Conservation (phyloP, 2,797 vertebrate species). For the Novumbra hubbsi region DNA sequence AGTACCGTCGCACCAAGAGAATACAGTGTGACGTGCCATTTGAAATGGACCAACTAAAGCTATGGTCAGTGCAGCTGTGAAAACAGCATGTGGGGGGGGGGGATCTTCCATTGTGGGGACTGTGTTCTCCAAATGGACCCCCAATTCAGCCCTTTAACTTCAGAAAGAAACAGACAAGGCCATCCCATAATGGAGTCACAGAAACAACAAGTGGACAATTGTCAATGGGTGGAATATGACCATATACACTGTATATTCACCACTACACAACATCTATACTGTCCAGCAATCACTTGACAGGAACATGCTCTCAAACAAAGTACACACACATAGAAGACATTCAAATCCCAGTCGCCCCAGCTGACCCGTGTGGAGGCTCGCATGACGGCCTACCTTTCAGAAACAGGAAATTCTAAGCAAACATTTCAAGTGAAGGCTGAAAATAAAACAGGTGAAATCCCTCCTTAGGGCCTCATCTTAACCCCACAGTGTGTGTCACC, state of each 20-base stretch:
- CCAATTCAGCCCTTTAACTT: neutral
- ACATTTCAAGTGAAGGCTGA: conserved; percentile 13
- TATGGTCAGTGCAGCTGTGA: no score
- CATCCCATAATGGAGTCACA: conserved; percentile 26
- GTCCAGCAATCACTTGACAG: conserved; percentile 36
- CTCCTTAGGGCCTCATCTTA: neutral
- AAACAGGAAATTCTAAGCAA: conserved; percentile 31
- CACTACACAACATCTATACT: conserved; percentile 28
- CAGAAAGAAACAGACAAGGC: conserved; percentile 5
- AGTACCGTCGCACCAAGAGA: no score
- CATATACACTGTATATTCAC: neutral
- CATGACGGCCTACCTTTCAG: conserved; percentile 26
- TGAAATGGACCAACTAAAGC: no score
- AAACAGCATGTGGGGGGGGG: no score
- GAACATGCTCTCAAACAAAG: conserved; percentile 59
- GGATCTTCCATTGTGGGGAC: neutral
- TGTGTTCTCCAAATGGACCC: neutral
- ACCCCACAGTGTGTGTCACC: neutral
- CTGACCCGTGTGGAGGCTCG: conserved; percentile 41
- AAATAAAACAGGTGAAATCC: conserved; percentile 36
- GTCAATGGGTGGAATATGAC: conserved; percentile 27
- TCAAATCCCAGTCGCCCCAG: conserved; percentile 45
- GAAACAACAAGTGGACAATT: conserved; percentile 18
- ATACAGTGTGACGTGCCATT: no score
- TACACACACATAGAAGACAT: conserved; percentile 53